Conservation (phyloP, 2,888 invertebrate genomes). For the Cheilosia scutellata region DNA sequence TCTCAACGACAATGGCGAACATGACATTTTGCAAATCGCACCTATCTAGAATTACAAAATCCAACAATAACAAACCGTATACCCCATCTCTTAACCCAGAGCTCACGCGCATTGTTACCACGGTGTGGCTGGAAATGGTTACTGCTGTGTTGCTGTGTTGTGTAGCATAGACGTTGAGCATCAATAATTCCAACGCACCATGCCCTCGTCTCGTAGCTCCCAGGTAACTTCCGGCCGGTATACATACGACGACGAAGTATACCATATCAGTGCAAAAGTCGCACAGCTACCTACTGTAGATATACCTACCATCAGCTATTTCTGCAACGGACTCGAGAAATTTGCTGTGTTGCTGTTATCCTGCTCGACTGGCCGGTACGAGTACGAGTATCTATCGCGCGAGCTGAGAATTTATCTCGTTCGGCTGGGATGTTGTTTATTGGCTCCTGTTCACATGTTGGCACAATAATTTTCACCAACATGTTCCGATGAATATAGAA, state of each 20-base stretch:
- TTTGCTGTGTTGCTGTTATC: not conserved
- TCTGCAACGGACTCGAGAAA: not conserved
- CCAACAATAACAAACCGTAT: conserved; percentile 39
- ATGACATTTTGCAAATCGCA: conserved; percentile 74
- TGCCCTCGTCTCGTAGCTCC: conserved; percentile 14
- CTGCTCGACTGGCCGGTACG: conserved; percentile 13
- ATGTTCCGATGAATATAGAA: conserved; percentile 71
- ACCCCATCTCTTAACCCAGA: conserved; percentile 31
- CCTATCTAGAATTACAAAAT: conserved; percentile 71
- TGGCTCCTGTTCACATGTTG: conserved; percentile 76
- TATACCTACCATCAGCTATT: not conserved
- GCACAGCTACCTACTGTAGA: conserved; percentile 15
- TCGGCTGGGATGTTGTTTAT: conserved; percentile 68
- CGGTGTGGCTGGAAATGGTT: conserved; percentile 38
- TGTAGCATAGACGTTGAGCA: conserved; percentile 58
- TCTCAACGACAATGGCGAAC: conserved; percentile 73
- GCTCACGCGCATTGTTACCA: conserved; percentile 70
- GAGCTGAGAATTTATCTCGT: conserved; percentile 63
- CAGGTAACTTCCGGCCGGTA: conserved; percentile 57
- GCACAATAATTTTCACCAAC: conserved; percentile 76
- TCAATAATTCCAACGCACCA: conserved; percentile 67
- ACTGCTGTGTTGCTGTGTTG: conserved; percentile 17
- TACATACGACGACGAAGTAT: conserved; percentile 35
- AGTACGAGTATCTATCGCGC: conserved; percentile 43
- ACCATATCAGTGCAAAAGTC: conserved; percentile 50